Percentiles rank a stretch among this genome's conserved stretches.
Conservation (phyloP, 2,888 invertebrate genomes). For the Ethmia dodecea region DNA sequence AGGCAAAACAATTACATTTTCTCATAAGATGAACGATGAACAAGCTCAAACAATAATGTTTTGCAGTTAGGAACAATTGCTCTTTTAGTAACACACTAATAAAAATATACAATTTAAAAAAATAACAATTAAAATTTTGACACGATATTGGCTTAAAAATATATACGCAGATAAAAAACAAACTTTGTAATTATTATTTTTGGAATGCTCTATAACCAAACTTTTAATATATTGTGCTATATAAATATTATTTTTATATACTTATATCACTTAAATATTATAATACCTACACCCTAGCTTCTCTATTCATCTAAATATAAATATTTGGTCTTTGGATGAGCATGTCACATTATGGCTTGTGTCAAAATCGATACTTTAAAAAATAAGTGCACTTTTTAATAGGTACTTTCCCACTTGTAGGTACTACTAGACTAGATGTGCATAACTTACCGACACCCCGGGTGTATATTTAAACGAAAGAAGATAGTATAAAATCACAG, state of each 20-base stretch:
- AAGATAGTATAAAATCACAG: constrained; percentile 60
- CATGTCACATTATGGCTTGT: constrained; percentile 72
- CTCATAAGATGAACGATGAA: background rate
- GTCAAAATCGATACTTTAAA: constrained; percentile 60
- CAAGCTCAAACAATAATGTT: constrained; percentile 22
- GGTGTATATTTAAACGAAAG: too few relatives aligned
- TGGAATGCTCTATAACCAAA: too few relatives aligned
- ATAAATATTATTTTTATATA: too few relatives aligned
- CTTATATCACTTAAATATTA: too few relatives aligned
- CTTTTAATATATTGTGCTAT: too few relatives aligned
- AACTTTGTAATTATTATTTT: too few relatives aligned
- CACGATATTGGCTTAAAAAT: too few relatives aligned
- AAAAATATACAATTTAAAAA: too few relatives aligned
- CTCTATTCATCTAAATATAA: constrained; percentile 55
- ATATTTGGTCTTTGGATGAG: constrained; percentile 77
- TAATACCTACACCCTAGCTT: constrained; percentile 59
- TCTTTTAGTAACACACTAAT: too few relatives aligned
- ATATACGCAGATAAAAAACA: too few relatives aligned
- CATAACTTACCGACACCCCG: too few relatives aligned
- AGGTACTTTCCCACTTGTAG: constrained; percentile 12
- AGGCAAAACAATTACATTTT: constrained; percentile 42
- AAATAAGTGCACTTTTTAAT: constrained; percentile 71
- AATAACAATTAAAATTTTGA: too few relatives aligned
- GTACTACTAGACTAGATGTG: constrained; percentile 1
- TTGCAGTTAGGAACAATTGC: constrained; percentile 27